Percentiles rank a stretch among this genome's conserved stretches.
Evolutionary conservation across 1,140 invertebrate genomes (phyloP).

Genomic region (Ceratina calcarata): DNA sequence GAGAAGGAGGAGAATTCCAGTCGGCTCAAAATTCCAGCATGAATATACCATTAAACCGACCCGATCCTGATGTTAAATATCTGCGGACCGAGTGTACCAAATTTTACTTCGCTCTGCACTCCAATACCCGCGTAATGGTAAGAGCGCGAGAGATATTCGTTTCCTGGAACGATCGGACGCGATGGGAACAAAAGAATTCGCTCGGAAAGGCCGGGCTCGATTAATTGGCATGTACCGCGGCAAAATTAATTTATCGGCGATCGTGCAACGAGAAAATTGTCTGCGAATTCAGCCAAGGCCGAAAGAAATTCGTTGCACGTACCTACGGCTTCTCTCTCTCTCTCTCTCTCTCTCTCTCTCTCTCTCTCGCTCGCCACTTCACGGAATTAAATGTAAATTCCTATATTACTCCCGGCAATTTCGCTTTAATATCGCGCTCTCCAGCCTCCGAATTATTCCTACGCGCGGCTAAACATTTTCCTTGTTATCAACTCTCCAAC

Average conservation of each 20-base stretch:
- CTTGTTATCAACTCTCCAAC: background rate
- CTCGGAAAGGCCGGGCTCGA: background rate
- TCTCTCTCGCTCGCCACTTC: background rate
- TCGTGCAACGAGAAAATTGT: constrained; percentile 18
- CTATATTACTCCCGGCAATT: constrained; percentile 30
- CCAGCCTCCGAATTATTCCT: constrained; percentile 25
- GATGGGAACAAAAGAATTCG: constrained; percentile 13
- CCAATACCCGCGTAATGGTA: too few species aligned
- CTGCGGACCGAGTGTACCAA: too few species aligned
- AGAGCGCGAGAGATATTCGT: too few species aligned
- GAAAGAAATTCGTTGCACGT: constrained; percentile 28
- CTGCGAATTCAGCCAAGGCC: constrained; percentile 10
- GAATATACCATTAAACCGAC: background rate
- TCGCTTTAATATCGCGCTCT: background rate
- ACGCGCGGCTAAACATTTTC: background rate
- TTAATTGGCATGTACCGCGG: constrained; percentile 25
- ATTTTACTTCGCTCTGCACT: too few species aligned
- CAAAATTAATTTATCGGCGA: constrained; percentile 28
- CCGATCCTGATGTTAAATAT: background rate
- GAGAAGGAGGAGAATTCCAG: too few species aligned
- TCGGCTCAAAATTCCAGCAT: background rate
- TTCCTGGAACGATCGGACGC: background rate
- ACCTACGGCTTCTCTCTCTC: background rate
- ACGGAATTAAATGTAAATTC: constrained; percentile 45
- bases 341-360: background rate